Conservation (phyloP, 2,113 vertebrate genomes). For the Rhinichthys klamathensis region DNA sequence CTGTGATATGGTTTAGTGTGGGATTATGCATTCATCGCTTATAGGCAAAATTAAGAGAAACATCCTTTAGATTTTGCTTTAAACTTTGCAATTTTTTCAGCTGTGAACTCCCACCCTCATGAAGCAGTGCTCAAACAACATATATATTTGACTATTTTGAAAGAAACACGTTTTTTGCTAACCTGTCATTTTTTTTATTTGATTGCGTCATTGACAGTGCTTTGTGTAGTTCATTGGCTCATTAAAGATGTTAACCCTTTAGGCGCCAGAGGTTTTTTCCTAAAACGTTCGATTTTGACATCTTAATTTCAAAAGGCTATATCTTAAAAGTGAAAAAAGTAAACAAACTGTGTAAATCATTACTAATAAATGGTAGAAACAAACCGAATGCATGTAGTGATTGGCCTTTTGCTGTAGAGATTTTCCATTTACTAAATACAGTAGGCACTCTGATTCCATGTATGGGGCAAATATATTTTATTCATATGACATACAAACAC, state of each 20-base stretch:
- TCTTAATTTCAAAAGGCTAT: too few relatives aligned
- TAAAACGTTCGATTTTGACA: too few relatives aligned
- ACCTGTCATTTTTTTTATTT: neutral
- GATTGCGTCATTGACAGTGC: neutral
- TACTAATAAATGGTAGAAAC: too few relatives aligned
- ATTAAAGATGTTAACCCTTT: neutral
- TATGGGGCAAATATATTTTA: too few relatives aligned
- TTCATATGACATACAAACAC: too few relatives aligned
- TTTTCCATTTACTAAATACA: too few relatives aligned
- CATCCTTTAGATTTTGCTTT: neutral
- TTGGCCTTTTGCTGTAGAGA: too few relatives aligned
- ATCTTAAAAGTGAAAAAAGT: too few relatives aligned
- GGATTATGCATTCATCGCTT: neutral
- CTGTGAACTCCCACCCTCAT: neutral
- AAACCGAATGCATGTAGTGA: too few relatives aligned
- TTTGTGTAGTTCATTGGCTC: neutral
- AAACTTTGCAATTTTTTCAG: neutral
- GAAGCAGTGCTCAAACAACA: neutral
- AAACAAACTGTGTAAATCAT: too few relatives aligned
- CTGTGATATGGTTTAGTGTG: neutral
- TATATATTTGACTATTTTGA: neutral
- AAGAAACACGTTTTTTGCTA: neutral
- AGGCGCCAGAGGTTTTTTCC: too few relatives aligned
- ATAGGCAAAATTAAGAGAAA: neutral
- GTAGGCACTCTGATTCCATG: too few relatives aligned